phyloP scores from a whole-genome alignment of 2,888 invertebrate species.

The Volucella inanis region DNA sequence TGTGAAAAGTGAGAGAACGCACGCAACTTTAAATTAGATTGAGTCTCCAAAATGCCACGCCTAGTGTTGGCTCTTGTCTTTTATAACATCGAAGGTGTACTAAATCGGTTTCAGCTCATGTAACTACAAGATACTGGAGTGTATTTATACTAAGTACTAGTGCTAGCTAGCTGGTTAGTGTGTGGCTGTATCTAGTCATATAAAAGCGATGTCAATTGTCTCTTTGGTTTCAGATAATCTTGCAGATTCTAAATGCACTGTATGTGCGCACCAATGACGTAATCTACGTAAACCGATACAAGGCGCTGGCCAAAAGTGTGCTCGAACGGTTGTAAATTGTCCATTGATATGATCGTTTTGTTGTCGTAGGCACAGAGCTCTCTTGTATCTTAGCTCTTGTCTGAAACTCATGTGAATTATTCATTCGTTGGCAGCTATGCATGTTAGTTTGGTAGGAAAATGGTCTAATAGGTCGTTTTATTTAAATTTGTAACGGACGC shows the following conservation, averaged over 20 bases:
- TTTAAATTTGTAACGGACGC: slow-evolving; percentile 19
- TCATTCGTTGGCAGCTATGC: slow-evolving; percentile 62
- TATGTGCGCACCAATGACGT: slow-evolving; percentile 44
- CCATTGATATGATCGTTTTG: slow-evolving; percentile 69
- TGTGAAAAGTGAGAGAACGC: slow-evolving; percentile 25
- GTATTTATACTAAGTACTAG: no score
- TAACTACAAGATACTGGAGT: slow-evolving; percentile 38
- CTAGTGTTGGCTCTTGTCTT: slow-evolving; percentile 55
- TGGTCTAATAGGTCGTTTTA: slow-evolving; percentile 5
- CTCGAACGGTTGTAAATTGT: slow-evolving; percentile 66
- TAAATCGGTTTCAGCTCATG: slow-evolving; percentile 69
- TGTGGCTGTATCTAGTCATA: slow-evolving; percentile 3
- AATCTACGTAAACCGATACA: slow-evolving; percentile 1
- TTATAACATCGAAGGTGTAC: slow-evolving; percentile 61
- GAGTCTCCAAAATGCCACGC: slow-evolving; percentile 60
- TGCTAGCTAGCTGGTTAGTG: no score
- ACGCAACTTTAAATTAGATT: slow-evolving; percentile 56
- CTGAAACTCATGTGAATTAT: slow-evolving; percentile 54
- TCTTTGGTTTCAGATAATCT: slow-evolving; percentile 54
- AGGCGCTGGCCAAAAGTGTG: slow-evolving; percentile 59
- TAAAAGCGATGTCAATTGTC: slow-evolving; percentile 44
- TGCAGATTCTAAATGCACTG: slow-evolving; percentile 54
- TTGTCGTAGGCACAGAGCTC: slow-evolving; percentile 11
- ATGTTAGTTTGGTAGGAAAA: slow-evolving; percentile 38
- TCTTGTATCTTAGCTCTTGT: slow-evolving; percentile 7